Evolutionary conservation across 2,888 invertebrate genomes (phyloP), one percentile per base, ranked within the genome.

Genomic region (Caenorhabditis wallacei): DNA sequence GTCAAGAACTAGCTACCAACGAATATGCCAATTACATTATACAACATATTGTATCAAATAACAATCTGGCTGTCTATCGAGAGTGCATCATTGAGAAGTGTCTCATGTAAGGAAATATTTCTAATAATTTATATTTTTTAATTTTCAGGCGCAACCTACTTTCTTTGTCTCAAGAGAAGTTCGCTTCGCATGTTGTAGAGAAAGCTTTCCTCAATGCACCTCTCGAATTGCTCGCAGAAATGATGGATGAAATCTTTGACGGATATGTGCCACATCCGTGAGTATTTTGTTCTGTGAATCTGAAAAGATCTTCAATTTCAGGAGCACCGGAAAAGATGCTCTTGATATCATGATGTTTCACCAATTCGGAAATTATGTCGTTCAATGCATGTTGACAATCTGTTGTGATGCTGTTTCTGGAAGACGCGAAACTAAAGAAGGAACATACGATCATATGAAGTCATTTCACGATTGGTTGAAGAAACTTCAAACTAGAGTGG

Each of bases 281-380:
- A 56, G 83, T 71, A 40, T 64, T 18, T 40, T 54, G 2, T 48
- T 35, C 48, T 37, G 7, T 5, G 4, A 40, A 26, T n/a, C 5
- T 16, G n/a, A 8, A 54, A 26, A 5, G 7, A 20, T 1, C 13
- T 11, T 7, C 2, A 18, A 18, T 7, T 81, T 22, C 69, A 85
- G 87, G 43, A 85, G 84, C 16, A 85, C 87, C 0, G 82, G 81
- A 30, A 87, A 86, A 59, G 89, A 89, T 48, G 87, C 88, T 5
- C 84, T 90, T 8, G 88, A 89, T 70, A 85, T 89, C 24, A 85
- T 91, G 87, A 84, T 91, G 54, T 90, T 91, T 79, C 89, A 91
- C 59, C 91, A 91, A 64, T 91, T 84, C 75, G 91, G 91, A 56
- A 91, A 91, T 81, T 91, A 91, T 59, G 91, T 91, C 30, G 87